Base-by-base conservation (phyloP, 2,113 vertebrate species). In the Tragulus kanchil region DNA sequence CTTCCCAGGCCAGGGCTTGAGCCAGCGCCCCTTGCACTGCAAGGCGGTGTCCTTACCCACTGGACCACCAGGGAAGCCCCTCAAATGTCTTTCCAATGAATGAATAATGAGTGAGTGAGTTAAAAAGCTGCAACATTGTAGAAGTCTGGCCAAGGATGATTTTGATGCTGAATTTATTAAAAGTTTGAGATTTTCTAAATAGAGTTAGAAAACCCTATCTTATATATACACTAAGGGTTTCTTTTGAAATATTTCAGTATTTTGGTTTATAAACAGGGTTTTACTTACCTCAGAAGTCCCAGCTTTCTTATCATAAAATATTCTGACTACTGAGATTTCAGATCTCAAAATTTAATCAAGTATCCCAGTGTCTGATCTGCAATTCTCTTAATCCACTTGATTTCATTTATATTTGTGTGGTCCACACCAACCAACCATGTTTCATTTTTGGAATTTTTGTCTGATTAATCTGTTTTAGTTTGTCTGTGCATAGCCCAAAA, bases 381-480 rank as follows among this genome's bases (percentile, higher is more conserved):
- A 94, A 6, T 64, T 90, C 56, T 62, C 31, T 86, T 86, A 81
- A n/a, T 56, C 31, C n/a, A 48, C 48, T 83, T 87, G 64, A 59
- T 21, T 93, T 79, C 28, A 26, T 71, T 79, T 52, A 81, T 45
- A 90, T 90, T 75, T 59, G 23, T 81, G n/a, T 16, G 13, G 36
- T 69, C 88, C 36, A 82, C 45, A 59, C 52, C 19, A 65, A 59
- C 71, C 95, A 92, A 23, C 6, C 12, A 36, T 77, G 92, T 77
- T 87, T 78, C 28, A 62, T 85, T 96, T 25, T 61, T 79, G 42
- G 42, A 88, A 71, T 90, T 96, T 96, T 81, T 58, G 11, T 87
- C 31, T 78, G 36, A 90, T 88, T 95, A 87, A 90, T 92, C 42
- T 95, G 56, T 92, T 78, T 95, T 88, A 56, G 14, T 83, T 79